Base-by-base conservation (phyloP, 2,888 invertebrate genomes). In the Stenichneumon culpator region DNA sequence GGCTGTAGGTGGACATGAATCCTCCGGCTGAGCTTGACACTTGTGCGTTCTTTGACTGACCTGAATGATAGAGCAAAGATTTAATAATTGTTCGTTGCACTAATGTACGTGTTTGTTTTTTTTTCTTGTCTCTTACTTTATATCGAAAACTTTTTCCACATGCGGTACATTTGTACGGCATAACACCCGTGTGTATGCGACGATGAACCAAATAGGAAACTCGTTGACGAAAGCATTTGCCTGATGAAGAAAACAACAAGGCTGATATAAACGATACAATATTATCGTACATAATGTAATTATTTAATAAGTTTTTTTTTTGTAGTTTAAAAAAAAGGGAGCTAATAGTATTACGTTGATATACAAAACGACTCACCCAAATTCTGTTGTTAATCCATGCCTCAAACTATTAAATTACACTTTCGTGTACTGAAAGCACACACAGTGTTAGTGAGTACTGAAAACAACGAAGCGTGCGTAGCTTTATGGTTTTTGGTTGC, bases 161-260 rank as follows among this genome's bases (percentile, higher is more conserved):
- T 7, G 96, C 95, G 63, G 96, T 96, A 91, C 98, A 98, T 93
- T 97, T 97, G 91, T 98, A 98, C 0, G 98, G 98, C 97, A 97
- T 97, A 0, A 96, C 97, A 47, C 97, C 98, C 0, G 97, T 97
- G 90, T 98, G 97, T 88, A 97, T 98, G 87, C 98, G 95, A 86
- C 97, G 95, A 92, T 98, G 98, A 0, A 98, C 98, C 90, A 98
- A 95, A 93, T 97, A 98, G 0, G 97, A 97, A 16, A 98, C 97
- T 82, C 98, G 94, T 93, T 98, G 98, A 9, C 98, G 96, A 92
- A 98, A 98, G 91, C 97, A 96, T 95, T 98, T 98, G 14, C 97
- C 97, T 98, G 88, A 36, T 84, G 84, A 83, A 89, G 16, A 50
- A 5, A 50, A 75, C 1, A 28, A 60, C 3, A 32, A 63, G 14